A percentile compares a stretch with the other conserved stretches of the same genome.
These are phyloP conservation scores for Sarcophaga rosellei DNA, from an alignment of 2,888 invertebrate genomes.

Conservation along the genomic window DNA sequence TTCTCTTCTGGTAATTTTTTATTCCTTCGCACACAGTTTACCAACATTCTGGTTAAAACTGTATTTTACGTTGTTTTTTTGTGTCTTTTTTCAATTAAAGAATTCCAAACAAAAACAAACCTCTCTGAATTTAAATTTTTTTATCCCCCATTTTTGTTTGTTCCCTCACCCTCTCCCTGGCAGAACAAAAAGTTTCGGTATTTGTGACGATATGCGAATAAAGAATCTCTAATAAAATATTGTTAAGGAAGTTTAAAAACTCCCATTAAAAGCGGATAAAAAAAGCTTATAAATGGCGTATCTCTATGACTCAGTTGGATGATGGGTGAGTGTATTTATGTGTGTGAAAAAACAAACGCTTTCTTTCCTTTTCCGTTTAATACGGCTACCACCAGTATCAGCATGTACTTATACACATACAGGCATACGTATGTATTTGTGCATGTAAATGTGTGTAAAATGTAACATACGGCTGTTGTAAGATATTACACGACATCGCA, in stretches of 20 bases:
- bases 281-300: conserved; percentile 53
- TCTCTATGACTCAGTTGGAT: neutral
- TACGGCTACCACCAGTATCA: neutral
- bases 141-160: neutral
- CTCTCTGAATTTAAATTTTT: conserved; percentile 45
- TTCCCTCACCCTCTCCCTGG: neutral
- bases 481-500: conserved; percentile 12
- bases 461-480: conserved; percentile 13
- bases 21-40: conserved; percentile 8
- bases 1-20: neutral
- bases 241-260: conserved; percentile 59
- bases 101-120: conserved; percentile 34
- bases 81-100: conserved; percentile 59
- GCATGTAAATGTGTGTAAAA: neutral
- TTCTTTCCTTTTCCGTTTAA: conserved; percentile 40
- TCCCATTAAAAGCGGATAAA: conserved; percentile 51
- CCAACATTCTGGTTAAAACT: conserved; percentile 42
- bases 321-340: neutral
- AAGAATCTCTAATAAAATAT: conserved; percentile 55
- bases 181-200: neutral
- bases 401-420: too few relatives aligned
- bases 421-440: neutral
- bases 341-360: conserved; percentile 31
- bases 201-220: conserved; percentile 14
- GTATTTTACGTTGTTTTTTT: conserved; percentile 10